Percentiles rank a stretch among this genome's conserved stretches.
phyloP scores from a whole-genome alignment of 2,797 vertebrate species.

The Nothura maculosa region DNA sequence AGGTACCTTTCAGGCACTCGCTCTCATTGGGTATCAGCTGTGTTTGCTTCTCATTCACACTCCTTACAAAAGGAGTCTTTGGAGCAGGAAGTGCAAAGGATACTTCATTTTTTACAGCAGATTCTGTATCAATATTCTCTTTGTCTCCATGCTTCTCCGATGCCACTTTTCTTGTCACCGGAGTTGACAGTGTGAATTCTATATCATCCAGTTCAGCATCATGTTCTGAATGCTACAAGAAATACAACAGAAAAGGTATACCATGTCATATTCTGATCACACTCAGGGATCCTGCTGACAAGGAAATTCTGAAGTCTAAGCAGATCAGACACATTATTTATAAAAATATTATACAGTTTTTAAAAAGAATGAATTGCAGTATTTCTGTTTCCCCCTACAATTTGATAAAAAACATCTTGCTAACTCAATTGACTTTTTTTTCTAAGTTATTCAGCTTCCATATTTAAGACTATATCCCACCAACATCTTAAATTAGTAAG shows the following conservation, averaged over 20 bases:
- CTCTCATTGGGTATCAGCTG: slow-evolving; percentile 76
- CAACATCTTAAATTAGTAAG: neutral
- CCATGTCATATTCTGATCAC: neutral
- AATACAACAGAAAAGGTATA: neutral
- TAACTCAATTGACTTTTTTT: neutral
- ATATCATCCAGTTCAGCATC: slow-evolving; percentile 56
- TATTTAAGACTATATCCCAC: neutral
- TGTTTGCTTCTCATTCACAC: slow-evolving; percentile 72
- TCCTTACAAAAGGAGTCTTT: slow-evolving; percentile 82
- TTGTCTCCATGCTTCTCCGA: slow-evolving; percentile 84
- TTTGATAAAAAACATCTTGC: neutral
- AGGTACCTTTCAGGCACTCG: slow-evolving; percentile 80
- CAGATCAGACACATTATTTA: neutral
- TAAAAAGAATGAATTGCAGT: neutral
- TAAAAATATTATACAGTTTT: neutral
- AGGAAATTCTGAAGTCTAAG: neutral
- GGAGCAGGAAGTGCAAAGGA: slow-evolving; percentile 85
- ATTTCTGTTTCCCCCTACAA: neutral
- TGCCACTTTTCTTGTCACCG: slow-evolving; percentile 64
- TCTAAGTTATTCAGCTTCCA: neutral
- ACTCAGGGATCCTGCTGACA: neutral
- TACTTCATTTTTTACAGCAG: slow-evolving; percentile 71
- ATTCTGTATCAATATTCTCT: slow-evolving; percentile 82
- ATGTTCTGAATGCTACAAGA: slow-evolving; percentile 73
- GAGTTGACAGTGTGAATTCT: slow-evolving; percentile 62